A percentile compares a stretch with the other conserved stretches of the same genome.
These are phyloP conservation scores for Alloplasta piceator DNA, from an alignment of 2,888 invertebrate species.

Conservation along the genomic window DNA sequence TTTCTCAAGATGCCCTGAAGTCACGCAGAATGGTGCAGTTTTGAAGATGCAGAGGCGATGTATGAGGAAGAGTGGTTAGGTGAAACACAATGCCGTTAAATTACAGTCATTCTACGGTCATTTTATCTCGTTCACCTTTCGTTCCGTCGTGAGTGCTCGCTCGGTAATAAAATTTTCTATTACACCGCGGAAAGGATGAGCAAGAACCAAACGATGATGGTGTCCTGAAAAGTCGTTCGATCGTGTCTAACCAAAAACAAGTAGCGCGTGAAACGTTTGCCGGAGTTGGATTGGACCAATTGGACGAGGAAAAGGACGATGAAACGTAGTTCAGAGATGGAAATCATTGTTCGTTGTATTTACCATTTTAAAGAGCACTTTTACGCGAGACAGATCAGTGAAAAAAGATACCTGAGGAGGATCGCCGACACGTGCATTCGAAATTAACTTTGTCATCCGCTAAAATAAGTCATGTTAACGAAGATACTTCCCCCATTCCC, in stretches of 20 bases:
- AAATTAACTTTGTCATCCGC: too few species aligned
- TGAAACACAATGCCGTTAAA: slow-evolving; percentile 38
- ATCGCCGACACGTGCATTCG: too few species aligned
- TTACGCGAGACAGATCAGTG: too few species aligned
- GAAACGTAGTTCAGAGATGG: not conserved
- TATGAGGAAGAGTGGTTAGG: not conserved
- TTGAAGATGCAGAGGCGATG: not conserved
- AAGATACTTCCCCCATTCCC: too few species aligned
- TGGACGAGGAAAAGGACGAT: slow-evolving; percentile 14
- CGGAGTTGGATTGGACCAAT: slow-evolving; percentile 22
- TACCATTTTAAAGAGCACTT: not conserved
- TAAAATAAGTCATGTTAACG: too few species aligned
- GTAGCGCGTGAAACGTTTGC: slow-evolving; percentile 64
- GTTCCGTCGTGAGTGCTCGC: slow-evolving; percentile 5
- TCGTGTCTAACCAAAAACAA: slow-evolving; percentile 59
- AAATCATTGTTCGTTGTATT: not conserved
- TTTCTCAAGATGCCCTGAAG: not conserved
- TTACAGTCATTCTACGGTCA: slow-evolving; percentile 25
- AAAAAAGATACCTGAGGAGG: too few species aligned
- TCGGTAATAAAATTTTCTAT: not conserved
- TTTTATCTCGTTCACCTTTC: slow-evolving; percentile 23
- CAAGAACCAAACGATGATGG: slow-evolving; percentile 1
- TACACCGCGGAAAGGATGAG: slow-evolving; percentile 16
- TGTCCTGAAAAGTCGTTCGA: slow-evolving; percentile 63
- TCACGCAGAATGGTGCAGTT: not conserved